Conservation (phyloP, 2,113 vertebrate species). For the Scatophagus argus region DNA sequence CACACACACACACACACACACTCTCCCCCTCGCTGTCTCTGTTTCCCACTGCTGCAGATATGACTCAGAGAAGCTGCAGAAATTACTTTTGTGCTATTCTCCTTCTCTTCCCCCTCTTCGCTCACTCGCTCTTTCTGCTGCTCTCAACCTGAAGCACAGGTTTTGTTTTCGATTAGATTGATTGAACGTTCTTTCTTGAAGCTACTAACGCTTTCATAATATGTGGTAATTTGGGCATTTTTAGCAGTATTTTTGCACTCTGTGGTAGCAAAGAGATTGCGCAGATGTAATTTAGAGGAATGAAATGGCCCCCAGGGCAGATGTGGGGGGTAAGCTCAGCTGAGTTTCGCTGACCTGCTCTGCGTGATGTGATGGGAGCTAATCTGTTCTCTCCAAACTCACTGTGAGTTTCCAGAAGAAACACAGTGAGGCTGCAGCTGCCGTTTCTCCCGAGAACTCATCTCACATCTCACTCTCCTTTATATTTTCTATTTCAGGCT, state of each 20-base stretch:
- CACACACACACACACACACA: slow-evolving; percentile 67
- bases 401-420: slow-evolving; percentile 36
- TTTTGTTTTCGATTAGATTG: slow-evolving; percentile 4
- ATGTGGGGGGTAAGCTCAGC: slow-evolving; percentile 66
- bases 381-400: slow-evolving; percentile 39
- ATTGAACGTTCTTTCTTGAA: neutral
- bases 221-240: neutral
- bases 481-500: slow-evolving; percentile 6
- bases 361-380: slow-evolving; percentile 51
- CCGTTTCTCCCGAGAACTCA: slow-evolving; percentile 12
- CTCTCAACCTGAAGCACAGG: slow-evolving; percentile 19
- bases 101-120: slow-evolving; percentile 47
- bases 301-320: slow-evolving; percentile 45
- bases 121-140: slow-evolving; percentile 26
- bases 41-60: slow-evolving; percentile 81
- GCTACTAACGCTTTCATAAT: slow-evolving; percentile 8
- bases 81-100: slow-evolving; percentile 77
- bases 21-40: slow-evolving; percentile 72
- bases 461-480: neutral
- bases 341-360: slow-evolving; percentile 61
- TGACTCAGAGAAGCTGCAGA: slow-evolving; percentile 83
- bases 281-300: slow-evolving; percentile 18
- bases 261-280: neutral
- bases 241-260: neutral
- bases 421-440: slow-evolving; percentile 30